Percentiles rank a stretch among this genome's conserved stretches.
phyloP scores from a whole-genome alignment of 1,140 invertebrate species.

The Nephotettix cincticeps region DNA sequence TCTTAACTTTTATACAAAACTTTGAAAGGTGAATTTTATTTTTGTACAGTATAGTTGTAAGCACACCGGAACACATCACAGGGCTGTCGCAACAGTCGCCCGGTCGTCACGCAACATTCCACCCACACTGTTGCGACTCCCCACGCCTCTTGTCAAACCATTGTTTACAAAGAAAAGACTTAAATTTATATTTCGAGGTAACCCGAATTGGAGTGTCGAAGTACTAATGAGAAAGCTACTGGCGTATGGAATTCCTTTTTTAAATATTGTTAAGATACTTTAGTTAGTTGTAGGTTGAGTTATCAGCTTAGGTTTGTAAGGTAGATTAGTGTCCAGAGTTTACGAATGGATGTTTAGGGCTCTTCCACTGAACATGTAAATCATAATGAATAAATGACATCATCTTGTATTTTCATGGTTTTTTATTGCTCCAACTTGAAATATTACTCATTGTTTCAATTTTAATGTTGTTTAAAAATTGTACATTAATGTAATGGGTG shows the following conservation, averaged over 20 bases:
- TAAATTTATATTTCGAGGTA: slow-evolving; percentile 15
- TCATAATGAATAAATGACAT: slow-evolving; percentile 22
- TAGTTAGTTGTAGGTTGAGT: slow-evolving; percentile 20
- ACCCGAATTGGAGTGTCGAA: slow-evolving; percentile 1
- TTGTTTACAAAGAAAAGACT: slow-evolving; percentile 8
- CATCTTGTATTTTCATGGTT: neutral
- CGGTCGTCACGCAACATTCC: slow-evolving; percentile 10
- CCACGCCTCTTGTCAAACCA: neutral
- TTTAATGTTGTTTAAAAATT: no score
- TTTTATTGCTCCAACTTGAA: neutral
- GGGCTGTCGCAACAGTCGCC: neutral
- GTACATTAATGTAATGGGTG: no score
- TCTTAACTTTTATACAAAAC: slow-evolving; percentile 7
- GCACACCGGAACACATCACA: slow-evolving; percentile 6
- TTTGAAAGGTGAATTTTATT: slow-evolving; percentile 4
- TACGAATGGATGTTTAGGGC: slow-evolving; percentile 20
- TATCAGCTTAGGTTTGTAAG: slow-evolving; percentile 21
- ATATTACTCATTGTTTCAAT: no score
- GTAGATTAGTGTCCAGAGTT: slow-evolving; percentile 21
- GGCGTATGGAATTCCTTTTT: slow-evolving; percentile 15
- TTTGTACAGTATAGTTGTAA: slow-evolving; percentile 16
- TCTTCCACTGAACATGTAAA: slow-evolving; percentile 23
- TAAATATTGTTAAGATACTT: slow-evolving; percentile 18
- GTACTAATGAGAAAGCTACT: slow-evolving; percentile 8
- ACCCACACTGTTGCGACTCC: neutral